A percentile compares a stretch with the other conserved stretches of the same genome.
phyloP scores from a whole-genome alignment of 2,888 invertebrate species.

The Rotaria magnacalcarata region DNA sequence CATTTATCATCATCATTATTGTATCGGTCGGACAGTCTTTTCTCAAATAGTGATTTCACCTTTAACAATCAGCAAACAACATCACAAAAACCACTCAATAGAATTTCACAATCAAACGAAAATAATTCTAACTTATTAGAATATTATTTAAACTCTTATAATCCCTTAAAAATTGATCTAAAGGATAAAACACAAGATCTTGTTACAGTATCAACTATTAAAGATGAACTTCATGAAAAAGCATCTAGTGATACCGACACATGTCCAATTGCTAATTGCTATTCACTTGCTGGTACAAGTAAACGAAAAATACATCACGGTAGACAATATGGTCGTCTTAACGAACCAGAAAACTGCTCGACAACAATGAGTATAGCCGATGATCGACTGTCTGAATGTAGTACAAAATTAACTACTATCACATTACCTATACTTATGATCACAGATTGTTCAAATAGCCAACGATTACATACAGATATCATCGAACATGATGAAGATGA shows the following conservation, averaged over 20 bases:
- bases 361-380: not conserved
- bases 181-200: not conserved
- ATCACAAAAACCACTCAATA: not conserved
- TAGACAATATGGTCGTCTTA: not conserved
- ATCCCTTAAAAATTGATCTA: conserved; percentile 31
- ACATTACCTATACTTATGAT: conserved; percentile 4
- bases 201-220: not conserved
- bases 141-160: not conserved
- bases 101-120: not conserved
- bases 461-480: conserved; percentile 1
- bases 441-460: not conserved
- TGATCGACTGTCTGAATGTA: not conserved
- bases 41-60: not conserved
- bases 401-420: not conserved
- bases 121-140: not conserved
- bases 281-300: not conserved
- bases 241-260: not conserved
- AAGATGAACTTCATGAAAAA: not conserved
- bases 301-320: not conserved
- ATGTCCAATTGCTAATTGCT: not conserved
- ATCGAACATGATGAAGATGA: conserved; percentile 7
- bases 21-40: not conserved
- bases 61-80: not conserved
- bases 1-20: not conserved
- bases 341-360: not conserved